Base-by-base conservation (phyloP, 2,113 vertebrate genomes). In the Pteruthius melanotis region DNA sequence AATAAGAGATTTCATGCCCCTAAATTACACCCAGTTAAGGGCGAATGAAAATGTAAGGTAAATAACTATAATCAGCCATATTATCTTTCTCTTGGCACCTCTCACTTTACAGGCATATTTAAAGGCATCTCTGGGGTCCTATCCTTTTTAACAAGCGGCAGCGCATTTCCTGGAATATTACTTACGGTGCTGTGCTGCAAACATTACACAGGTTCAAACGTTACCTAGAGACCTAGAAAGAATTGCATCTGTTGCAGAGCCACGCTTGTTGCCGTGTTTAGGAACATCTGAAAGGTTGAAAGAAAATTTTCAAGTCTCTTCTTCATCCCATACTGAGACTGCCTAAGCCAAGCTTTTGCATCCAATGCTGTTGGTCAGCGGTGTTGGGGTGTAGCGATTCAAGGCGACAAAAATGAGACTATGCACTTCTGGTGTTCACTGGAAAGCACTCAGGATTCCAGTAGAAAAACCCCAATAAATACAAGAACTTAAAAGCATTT, bases 51-150 rank as follows among this genome's bases (percentile, higher is more conserved):
- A 98, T 98, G 98, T 98, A 98, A 98, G 98, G 98, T 98, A 98
- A 98, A 98, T 98, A 98, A 98, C 98, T 98, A 98, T 98, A 98
- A 98, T 98, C 98, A 98, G 98, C 97, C 96, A 97, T 98, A 98
- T 98, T 98, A 98, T 98, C 98, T 98, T 98, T 98, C 98, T 98
- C 98, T 83, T 98, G 98, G 98, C 98, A 98, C 98, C 97, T 98
- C 98, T 98, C 98, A 98, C 97, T 98, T 98, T 98, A 97, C 98
- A 98, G 98, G 97, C 98, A 98, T 98, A 98, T 98, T 98, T 98
- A 98, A 98, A 98, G 97, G 95, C 98, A 98, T 98, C 98, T 98
- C 98, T 97, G 92, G 98, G 97, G 98, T 97, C 97, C 98, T 97
- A 98, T 98, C 97, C 97, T 97, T 98, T 98, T 98, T 98, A 98